These are phyloP conservation scores for Danaus plexippus DNA, from an alignment of 1,140 invertebrate genomes.

Conservation along the genomic window DNA sequence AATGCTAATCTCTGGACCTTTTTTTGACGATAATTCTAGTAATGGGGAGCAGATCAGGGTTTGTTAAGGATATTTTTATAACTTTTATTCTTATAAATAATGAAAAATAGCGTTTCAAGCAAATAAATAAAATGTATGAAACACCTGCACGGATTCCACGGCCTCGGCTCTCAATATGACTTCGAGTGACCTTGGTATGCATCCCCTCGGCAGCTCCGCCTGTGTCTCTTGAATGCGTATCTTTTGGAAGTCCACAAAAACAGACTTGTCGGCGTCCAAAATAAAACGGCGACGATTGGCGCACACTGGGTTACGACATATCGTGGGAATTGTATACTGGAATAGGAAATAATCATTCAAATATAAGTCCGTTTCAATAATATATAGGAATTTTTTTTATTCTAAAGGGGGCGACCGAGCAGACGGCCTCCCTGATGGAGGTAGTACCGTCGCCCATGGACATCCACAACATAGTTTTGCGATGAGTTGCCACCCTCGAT, in stretches of 20 bases:
- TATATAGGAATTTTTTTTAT: too few relatives aligned
- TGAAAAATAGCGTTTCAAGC: too few relatives aligned
- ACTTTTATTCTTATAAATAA: too few relatives aligned
- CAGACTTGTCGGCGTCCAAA: slow-evolving; percentile 93
- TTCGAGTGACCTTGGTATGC: slow-evolving; percentile 97
- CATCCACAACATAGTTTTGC: too few relatives aligned
- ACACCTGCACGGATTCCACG: slow-evolving; percentile 95
- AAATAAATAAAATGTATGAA: background rate
- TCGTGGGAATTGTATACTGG: slow-evolving; percentile 92
- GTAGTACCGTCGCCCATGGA: too few relatives aligned
- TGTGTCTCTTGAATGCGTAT: slow-evolving; percentile 98
- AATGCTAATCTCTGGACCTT: too few relatives aligned
- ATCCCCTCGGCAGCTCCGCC: slow-evolving; percentile 95
- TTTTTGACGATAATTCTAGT: too few relatives aligned
- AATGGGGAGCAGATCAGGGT: too few relatives aligned
- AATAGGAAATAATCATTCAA: slow-evolving; percentile 21
- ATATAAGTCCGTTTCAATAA: slow-evolving; percentile 5
- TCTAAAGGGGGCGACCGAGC: too few relatives aligned
- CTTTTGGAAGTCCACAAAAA: slow-evolving; percentile 99
- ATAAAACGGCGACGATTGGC: slow-evolving; percentile 91
- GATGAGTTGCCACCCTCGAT: too few relatives aligned
- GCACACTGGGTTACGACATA: slow-evolving; percentile 97
- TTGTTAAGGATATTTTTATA: too few relatives aligned
- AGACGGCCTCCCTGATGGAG: too few relatives aligned
- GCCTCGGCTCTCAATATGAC: slow-evolving; percentile 96